Conservation (phyloP, 2,888 invertebrate species). For the Metopia argyrocephala region DNA sequence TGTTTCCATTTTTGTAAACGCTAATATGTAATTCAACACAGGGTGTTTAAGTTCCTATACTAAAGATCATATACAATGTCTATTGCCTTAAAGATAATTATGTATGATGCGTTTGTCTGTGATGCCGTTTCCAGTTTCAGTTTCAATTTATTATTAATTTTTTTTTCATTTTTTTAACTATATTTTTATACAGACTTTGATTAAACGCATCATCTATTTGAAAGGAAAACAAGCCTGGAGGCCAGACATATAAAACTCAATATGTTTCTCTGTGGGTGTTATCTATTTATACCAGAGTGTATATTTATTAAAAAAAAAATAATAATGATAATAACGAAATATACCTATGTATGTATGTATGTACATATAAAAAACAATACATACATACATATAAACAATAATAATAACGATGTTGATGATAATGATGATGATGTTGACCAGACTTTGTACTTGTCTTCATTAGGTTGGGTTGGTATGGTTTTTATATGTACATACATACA, state of each 20-base stretch:
- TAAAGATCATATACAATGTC: neutral
- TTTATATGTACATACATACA: neutral
- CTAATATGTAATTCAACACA: slow-evolving; percentile 28
- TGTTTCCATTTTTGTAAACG: neutral
- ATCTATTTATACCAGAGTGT: slow-evolving; percentile 21
- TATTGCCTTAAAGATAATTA: slow-evolving; percentile 18
- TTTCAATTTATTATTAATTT: neutral
- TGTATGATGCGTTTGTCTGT: slow-evolving; percentile 2
- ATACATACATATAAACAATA: neutral
- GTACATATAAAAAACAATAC: neutral
- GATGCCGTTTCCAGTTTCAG: neutral
- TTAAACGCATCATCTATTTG: slow-evolving; percentile 54
- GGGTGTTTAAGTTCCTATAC: slow-evolving; percentile 29
- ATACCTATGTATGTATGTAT: neutral
- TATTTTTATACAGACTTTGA: slow-evolving; percentile 31
- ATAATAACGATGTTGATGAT: neutral
- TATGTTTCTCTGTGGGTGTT: slow-evolving; percentile 47
- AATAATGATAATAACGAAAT: no score
- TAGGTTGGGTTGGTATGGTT: slow-evolving; percentile 21
- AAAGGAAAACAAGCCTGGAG: slow-evolving; percentile 59
- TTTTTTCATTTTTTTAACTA: neutral
- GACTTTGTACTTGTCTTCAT: slow-evolving; percentile 60
- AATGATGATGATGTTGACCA: slow-evolving; percentile 38
- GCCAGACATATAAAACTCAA: slow-evolving; percentile 52
- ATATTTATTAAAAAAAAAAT: no score